phyloP scores from a whole-genome alignment of 2,797 vertebrate genomes.

The Micrastur ruficollis region DNA sequence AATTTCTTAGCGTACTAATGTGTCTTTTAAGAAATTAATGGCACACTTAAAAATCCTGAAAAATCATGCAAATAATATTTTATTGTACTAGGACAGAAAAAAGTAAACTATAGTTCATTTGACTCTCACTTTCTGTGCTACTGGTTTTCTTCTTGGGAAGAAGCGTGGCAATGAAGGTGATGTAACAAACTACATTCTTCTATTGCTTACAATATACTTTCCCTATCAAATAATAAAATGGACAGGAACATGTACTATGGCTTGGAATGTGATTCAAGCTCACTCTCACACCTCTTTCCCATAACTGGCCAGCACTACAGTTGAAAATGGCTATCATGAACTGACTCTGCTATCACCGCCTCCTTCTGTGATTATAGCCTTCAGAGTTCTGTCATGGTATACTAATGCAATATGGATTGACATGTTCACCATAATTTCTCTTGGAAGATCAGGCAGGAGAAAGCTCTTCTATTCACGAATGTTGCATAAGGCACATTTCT shows the following conservation, averaged over 20 bases:
- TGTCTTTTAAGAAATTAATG: background rate
- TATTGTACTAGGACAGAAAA: background rate
- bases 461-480: background rate
- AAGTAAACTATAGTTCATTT: background rate
- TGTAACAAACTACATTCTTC: background rate
- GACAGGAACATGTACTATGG: background rate
- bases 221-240: background rate
- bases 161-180: background rate
- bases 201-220: background rate
- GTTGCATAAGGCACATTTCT: background rate
- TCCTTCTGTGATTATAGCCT: background rate
- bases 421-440: background rate
- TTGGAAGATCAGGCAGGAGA: background rate
- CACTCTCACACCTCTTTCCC: background rate
- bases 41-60: background rate
- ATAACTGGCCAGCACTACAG: background rate
- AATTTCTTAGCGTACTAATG: background rate
- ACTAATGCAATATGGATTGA: background rate
- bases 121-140: background rate
- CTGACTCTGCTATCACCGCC: background rate
- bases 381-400: background rate
- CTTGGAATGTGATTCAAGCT: background rate
- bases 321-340: background rate
- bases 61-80: background rate
- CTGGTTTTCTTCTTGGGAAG: background rate